Percentiles rank a stretch among this genome's conserved stretches.
These are phyloP conservation scores for Pristionchus entomophagus DNA, from an alignment of 2,888 invertebrate genomes.

Conservation along the genomic window DNA sequence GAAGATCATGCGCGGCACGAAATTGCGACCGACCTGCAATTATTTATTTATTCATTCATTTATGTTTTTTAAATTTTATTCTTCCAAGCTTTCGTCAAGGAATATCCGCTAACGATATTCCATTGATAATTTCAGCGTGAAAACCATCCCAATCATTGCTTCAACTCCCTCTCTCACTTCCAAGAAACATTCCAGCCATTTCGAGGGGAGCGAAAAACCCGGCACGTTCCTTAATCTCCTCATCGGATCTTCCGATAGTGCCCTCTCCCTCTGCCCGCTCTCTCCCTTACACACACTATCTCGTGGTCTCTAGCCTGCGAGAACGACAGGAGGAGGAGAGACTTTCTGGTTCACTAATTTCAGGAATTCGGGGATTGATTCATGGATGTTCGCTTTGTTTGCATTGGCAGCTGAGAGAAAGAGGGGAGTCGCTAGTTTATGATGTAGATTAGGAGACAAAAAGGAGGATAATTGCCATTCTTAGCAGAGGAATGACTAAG, in stretches of 20 bases:
- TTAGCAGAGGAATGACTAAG: not conserved
- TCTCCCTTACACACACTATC: not conserved
- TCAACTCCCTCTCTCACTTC: not conserved
- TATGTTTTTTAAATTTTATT: no score
- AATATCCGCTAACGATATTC: no score
- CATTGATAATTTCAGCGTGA: not conserved
- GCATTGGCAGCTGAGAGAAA: constrained; percentile 21
- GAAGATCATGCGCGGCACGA: constrained; percentile 7
- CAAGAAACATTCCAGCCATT: not conserved
- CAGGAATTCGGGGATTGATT: constrained; percentile 14
- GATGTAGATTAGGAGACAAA: not conserved
- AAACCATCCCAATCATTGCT: not conserved
- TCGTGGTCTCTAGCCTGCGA: not conserved
- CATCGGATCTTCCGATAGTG: not conserved
- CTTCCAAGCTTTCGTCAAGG: no score
- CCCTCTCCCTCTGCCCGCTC: not conserved
- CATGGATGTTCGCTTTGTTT: constrained; percentile 24
- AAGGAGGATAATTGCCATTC: not conserved
- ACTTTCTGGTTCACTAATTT: constrained; percentile 27
- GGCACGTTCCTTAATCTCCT: not conserved
- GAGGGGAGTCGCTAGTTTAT: not conserved
- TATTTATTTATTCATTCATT: not conserved
- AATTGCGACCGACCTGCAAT: constrained; percentile 32
- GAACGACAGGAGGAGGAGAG: not conserved
- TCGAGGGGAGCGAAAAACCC: not conserved